Percentiles rank a stretch among this genome's conserved stretches.
These are phyloP conservation scores for Brotula barbata DNA, from an alignment of 2,797 vertebrate genomes.

Conservation along the genomic window DNA sequence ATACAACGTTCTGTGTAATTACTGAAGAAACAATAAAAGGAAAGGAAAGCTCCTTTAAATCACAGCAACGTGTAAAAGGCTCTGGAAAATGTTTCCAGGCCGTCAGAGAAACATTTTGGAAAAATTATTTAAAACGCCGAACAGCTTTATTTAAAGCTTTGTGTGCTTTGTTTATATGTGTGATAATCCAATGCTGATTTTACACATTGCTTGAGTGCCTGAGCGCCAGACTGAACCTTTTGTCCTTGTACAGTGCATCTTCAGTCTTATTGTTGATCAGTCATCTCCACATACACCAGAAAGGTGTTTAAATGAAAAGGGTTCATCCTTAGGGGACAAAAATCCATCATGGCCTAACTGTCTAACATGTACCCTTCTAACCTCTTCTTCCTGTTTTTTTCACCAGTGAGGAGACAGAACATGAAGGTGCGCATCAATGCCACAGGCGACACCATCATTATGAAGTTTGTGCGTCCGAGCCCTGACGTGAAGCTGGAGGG, in stretches of 20 bases:
- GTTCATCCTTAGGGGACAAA: no score
- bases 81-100: constrained; percentile 5
- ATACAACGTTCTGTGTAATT: not conserved
- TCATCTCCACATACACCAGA: no score
- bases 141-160: no score
- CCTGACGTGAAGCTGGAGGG: constrained; percentile 87
- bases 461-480: constrained; percentile 86
- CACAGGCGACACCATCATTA: constrained; percentile 87
- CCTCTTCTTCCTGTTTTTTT: not conserved
- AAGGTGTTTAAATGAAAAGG: no score
- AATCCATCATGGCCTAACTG: no score
- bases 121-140: no score
- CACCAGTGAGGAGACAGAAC: constrained; percentile 83
- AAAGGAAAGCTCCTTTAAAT: not conserved
- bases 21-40: not conserved
- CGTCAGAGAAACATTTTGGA: not conserved
- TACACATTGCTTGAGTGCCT: no score
- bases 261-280: no score
- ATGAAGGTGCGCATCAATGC: constrained; percentile 90
- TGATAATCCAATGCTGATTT: no score
- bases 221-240: no score
- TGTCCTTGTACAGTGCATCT: no score
- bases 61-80: constrained; percentile 1
- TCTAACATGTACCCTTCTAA: not conserved
- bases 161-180: no score